phyloP scores from a whole-genome alignment of 2,888 invertebrate genomes.

The Acanthoscelides obtectus region DNA sequence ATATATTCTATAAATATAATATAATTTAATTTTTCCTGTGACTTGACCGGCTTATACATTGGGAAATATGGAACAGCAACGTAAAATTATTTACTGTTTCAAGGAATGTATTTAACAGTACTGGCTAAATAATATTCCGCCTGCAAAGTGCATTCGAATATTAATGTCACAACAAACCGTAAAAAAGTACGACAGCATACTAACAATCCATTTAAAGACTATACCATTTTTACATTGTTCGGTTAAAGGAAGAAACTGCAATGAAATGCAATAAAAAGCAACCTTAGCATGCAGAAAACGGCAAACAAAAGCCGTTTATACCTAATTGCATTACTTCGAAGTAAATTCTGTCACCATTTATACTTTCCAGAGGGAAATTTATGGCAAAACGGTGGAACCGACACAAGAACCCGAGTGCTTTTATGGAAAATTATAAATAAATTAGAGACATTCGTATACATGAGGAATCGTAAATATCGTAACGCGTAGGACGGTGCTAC shows the following conservation, averaged over 20 bases:
- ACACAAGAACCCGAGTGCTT: not conserved
- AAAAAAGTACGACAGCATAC: not conserved
- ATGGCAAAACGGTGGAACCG: not conserved
- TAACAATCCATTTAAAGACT: not conserved
- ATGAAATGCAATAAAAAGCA: not conserved
- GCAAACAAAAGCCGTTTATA: not conserved
- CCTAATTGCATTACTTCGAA: not conserved
- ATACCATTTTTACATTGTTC: not conserved
- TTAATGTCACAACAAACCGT: not conserved
- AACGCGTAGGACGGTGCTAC: not conserved
- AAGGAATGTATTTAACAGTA: too few species aligned
- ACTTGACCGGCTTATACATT: too few species aligned
- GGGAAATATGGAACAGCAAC: too few species aligned
- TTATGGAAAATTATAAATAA: not conserved
- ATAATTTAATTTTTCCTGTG: too few species aligned
- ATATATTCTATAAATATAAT: too few species aligned
- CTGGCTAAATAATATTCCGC: not conserved
- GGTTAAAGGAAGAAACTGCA: not conserved
- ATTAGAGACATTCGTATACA: not conserved
- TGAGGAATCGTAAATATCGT: not conserved
- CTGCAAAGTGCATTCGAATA: not conserved
- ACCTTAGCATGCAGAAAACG: not conserved
- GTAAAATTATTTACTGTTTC: too few species aligned
- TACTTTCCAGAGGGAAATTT: not conserved
- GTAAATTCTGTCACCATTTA: not conserved